Conservation (phyloP, 53 echinoderm and acorn worm species). For the Temnopleurus reevesii region DNA sequence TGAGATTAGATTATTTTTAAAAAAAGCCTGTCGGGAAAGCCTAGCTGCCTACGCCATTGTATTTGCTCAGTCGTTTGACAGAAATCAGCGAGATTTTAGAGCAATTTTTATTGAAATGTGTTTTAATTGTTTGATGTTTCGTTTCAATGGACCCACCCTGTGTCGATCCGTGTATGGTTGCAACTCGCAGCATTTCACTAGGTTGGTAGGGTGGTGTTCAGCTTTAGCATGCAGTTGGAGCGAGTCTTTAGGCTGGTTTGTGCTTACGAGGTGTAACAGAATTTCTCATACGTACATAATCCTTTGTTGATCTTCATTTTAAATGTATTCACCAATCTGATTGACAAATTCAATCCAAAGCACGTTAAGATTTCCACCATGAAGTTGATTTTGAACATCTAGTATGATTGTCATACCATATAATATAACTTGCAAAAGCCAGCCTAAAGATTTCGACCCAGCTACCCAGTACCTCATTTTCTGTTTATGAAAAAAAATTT, state of each 20-base stretch:
- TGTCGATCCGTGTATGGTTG: neutral
- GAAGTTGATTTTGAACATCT: too few species aligned
- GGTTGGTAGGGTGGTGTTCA: neutral
- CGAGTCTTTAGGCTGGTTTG: conserved; percentile 43
- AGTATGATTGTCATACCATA: too few species aligned
- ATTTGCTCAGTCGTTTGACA: conserved; percentile 17
- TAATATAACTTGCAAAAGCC: too few species aligned
- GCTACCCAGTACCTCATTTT: neutral
- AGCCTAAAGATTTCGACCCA: conserved; percentile 2
- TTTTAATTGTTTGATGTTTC: conserved; percentile 50
- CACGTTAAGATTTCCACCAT: too few species aligned
- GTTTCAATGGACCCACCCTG: neutral
- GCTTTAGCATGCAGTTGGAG: conserved; percentile 36
- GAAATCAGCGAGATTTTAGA: conserved; percentile 46
- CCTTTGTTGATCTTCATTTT: too few species aligned
- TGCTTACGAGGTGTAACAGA: too few species aligned
- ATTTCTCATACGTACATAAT: too few species aligned
- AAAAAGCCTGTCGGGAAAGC: conserved; percentile 16
- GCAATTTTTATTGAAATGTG: conserved; percentile 21
- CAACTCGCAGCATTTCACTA: neutral
- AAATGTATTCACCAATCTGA: too few species aligned
- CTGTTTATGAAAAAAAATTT: conserved; percentile 3
- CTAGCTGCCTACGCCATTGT: conserved; percentile 61
- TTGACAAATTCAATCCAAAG: too few species aligned
- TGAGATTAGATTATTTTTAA: neutral